A percentile compares a stretch with the other conserved stretches of the same genome.
phyloP scores from a whole-genome alignment of 2,797 vertebrate genomes.

The Eidolon dupreanum region DNA sequence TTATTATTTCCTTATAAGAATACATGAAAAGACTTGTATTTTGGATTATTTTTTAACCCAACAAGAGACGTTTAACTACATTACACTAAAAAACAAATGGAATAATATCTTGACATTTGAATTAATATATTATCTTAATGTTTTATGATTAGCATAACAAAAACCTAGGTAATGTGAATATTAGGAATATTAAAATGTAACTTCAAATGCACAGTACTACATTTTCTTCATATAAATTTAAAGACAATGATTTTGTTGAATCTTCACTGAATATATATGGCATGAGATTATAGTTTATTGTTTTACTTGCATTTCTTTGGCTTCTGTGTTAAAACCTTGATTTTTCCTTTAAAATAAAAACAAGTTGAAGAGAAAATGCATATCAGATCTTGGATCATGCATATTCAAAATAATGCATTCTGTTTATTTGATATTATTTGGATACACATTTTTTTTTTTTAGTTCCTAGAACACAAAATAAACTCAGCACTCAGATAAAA shows the following conservation, averaged over 20 bases:
- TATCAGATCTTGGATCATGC: background rate
- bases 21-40: background rate
- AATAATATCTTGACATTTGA: background rate
- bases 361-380: background rate
- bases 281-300: background rate
- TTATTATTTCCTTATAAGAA: background rate
- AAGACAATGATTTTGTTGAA: background rate
- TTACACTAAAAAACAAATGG: background rate
- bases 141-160: background rate
- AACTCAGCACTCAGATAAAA: background rate
- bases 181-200: background rate
- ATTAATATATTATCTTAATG: background rate
- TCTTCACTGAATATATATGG: background rate
- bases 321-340: background rate
- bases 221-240: background rate
- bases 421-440: background rate
- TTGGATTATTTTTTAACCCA: background rate
- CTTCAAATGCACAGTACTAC: background rate
- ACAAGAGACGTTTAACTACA: background rate
- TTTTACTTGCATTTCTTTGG: background rate
- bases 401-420: background rate
- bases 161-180: background rate
- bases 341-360: background rate
- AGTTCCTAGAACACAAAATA: background rate
- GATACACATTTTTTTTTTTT: background rate